Percentiles rank a stretch among this genome's conserved stretches.
phyloP scores from a whole-genome alignment of 2,113 vertebrate species.

The Calcarius ornatus region DNA sequence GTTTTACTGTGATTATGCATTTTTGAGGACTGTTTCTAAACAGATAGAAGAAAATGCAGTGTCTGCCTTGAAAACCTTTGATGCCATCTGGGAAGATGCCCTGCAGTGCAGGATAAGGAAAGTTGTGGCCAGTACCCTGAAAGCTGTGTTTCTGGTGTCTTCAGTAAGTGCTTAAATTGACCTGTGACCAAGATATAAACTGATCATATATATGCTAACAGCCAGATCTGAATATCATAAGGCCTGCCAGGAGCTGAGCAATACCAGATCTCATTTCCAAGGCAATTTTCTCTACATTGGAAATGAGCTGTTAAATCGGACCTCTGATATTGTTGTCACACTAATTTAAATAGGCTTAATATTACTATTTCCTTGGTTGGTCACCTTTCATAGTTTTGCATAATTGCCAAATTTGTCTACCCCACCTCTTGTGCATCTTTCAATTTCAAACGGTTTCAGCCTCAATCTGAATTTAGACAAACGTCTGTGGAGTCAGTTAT shows the following conservation, averaged over 20 bases:
- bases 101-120: background rate
- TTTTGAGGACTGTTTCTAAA: background rate
- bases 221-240: background rate
- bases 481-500: background rate
- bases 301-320: conserved; percentile 22
- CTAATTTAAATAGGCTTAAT: background rate
- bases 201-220: background rate
- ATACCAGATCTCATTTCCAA: background rate
- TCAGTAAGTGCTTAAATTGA: background rate
- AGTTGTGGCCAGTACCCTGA: fast-evolving
- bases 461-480: background rate
- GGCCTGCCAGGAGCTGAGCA: background rate
- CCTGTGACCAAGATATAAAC: background rate
- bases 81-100: background rate
- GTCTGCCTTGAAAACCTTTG: background rate
- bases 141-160: background rate
- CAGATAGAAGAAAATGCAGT: background rate
- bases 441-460: background rate
- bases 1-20: background rate
- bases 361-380: background rate
- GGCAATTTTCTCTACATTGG: background rate
- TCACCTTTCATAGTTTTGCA: background rate
- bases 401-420: conserved; percentile 5
- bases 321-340: background rate
- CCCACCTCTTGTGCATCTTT: background rate